Evolutionary conservation across 2,113 vertebrate species (phyloP).

Genomic region (Leucoraja erinaceus): DNA sequence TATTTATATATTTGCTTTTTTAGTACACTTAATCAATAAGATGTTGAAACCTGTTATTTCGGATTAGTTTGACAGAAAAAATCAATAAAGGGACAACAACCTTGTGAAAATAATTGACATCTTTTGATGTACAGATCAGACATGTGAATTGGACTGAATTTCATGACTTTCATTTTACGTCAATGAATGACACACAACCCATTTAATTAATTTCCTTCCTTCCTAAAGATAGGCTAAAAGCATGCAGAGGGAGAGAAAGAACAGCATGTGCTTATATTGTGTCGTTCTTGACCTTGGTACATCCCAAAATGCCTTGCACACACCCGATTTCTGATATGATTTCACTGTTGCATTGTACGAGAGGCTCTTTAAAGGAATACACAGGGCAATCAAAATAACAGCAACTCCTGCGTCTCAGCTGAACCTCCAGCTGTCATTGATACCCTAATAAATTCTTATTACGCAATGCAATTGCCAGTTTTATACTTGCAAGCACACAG

Average conservation of each 20-base stretch:
- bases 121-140: not conserved
- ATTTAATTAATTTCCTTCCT: not conserved
- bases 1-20: not conserved
- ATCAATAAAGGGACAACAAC: not conserved
- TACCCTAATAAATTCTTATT: not conserved
- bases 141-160: not conserved
- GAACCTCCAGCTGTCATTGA: not conserved
- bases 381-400: not conserved
- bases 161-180: not conserved
- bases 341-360: too few relatives aligned
- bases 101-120: not conserved
- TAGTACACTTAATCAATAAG: not conserved
- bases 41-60: not conserved
- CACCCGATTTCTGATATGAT: too few relatives aligned
- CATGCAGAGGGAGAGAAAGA: too few relatives aligned
- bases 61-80: not conserved
- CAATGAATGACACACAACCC: not conserved
- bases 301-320: too few relatives aligned
- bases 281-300: too few relatives aligned
- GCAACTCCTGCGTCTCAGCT: not conserved
- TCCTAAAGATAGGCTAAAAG: not conserved
- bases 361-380: not conserved
- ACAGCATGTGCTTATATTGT: too few relatives aligned
- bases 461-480: not conserved
- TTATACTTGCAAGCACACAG: not conserved